Percentiles rank a stretch among this genome's conserved stretches.
Evolutionary conservation across 2,888 invertebrate species (phyloP).

Genomic region (Cantharis nigra): DNA sequence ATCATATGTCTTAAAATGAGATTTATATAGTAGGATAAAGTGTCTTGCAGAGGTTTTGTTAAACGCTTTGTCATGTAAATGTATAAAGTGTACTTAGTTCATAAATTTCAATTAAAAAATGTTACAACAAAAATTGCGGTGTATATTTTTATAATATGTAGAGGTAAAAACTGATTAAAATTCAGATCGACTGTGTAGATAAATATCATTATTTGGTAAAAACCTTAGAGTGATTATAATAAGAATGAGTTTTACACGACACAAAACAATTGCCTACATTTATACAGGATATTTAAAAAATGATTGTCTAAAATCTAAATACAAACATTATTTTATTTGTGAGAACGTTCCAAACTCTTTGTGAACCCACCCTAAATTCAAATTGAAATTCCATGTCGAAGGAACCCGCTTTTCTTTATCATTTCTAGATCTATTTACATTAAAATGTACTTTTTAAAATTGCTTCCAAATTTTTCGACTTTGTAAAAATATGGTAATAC

Average conservation of each 20-base stretch:
- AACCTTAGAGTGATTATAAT: slow-evolving; percentile 29
- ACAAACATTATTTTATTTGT: background rate
- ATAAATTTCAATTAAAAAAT: slow-evolving; percentile 22
- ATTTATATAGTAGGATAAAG: slow-evolving; percentile 35
- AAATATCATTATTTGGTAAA: slow-evolving; percentile 32
- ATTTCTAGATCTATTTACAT: background rate
- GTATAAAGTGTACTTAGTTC: slow-evolving; percentile 22
- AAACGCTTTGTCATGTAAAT: slow-evolving; percentile 42
- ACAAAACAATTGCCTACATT: background rate
- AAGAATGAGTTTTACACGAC: slow-evolving; percentile 25
- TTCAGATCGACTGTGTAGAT: slow-evolving; percentile 28
- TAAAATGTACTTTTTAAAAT: background rate
- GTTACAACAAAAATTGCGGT: slow-evolving; percentile 36
- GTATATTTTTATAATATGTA: background rate
- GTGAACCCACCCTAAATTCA: background rate
- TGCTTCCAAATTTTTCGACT: background rate
- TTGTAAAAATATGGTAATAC: background rate
- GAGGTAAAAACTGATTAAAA: slow-evolving; percentile 17
- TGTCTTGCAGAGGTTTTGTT: slow-evolving; percentile 36
- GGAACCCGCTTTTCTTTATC: background rate
- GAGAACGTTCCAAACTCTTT: background rate
- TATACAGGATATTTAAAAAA: background rate
- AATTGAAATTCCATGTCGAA: background rate
- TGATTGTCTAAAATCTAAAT: background rate
- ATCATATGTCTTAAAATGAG: slow-evolving; percentile 33